phyloP scores from a whole-genome alignment of 2,113 vertebrate genomes.

The Crotalus viridis region DNA sequence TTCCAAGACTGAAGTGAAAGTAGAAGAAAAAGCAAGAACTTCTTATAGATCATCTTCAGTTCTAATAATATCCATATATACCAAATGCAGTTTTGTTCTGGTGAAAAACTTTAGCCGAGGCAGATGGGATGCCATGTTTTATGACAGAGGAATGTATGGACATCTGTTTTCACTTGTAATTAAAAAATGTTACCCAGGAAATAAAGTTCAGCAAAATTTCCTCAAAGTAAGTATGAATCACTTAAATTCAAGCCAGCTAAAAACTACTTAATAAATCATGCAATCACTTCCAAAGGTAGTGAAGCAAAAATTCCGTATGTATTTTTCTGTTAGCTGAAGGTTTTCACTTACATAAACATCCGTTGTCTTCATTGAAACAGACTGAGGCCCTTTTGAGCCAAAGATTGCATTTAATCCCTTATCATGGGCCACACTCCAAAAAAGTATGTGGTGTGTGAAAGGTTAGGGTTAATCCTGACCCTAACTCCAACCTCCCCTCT shows the following conservation, averaged over 20 bases:
- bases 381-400: not conserved
- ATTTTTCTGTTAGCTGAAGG: not conserved
- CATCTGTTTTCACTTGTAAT: not conserved
- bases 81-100: not conserved
- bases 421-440: not conserved
- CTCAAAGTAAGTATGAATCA: not conserved
- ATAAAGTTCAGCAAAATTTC: not conserved
- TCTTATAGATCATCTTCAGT: not conserved
- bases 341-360: not conserved
- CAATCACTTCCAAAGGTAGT: not conserved
- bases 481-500: too few relatives aligned
- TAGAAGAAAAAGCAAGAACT: not conserved
- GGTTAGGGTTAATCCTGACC: too few relatives aligned
- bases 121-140: not conserved
- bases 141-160: not conserved
- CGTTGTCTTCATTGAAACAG: not conserved
- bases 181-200: not conserved
- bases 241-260: not conserved
- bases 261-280: not conserved
- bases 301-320: not conserved
- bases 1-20: not conserved
- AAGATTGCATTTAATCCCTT: not conserved
- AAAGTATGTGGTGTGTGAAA: not conserved
- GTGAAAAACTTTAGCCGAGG: not conserved
- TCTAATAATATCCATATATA: not conserved